A percentile compares a stretch with the other conserved stretches of the same genome.
Conservation (phyloP, 2,797 vertebrate genomes). For the Miichthys miiuy region DNA sequence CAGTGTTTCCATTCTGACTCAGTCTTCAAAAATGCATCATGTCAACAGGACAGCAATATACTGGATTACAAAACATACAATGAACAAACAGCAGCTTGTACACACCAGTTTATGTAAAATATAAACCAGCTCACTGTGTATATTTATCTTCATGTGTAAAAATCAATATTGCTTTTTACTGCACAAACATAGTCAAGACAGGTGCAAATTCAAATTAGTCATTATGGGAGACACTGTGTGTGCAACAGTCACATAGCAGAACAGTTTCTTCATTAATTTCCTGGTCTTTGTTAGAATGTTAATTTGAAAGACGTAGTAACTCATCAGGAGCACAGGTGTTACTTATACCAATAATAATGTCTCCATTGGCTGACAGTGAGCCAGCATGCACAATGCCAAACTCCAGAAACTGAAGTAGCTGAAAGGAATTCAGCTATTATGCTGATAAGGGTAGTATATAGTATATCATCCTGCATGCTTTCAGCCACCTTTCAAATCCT, state of each 20-base stretch:
- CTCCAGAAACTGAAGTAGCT: not conserved
- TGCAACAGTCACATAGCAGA: not conserved
- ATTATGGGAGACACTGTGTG: not conserved
- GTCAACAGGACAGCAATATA: too few relatives aligned
- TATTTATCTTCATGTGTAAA: not conserved
- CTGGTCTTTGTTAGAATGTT: too few relatives aligned
- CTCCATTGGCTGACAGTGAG: not conserved
- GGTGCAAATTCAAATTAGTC: not conserved
- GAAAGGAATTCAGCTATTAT: not conserved
- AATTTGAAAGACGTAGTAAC: not conserved
- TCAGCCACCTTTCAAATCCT: too few relatives aligned
- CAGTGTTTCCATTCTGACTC: not conserved
- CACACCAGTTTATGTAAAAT: accelerated
- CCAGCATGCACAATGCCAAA: not conserved
- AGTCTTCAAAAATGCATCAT: not conserved
- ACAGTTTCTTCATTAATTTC: not conserved
- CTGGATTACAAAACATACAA: not conserved
- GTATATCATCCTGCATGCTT: too few relatives aligned
- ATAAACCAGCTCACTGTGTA: not conserved
- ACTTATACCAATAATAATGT: not conserved
- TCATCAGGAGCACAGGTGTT: not conserved
- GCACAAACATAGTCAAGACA: not conserved
- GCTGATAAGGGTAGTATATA: too few relatives aligned
- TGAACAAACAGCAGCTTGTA: not conserved
- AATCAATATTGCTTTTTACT: not conserved